phyloP scores from a whole-genome alignment of 37 sponge, comb jelly and placozoan species.

The Geodia barretti region DNA sequence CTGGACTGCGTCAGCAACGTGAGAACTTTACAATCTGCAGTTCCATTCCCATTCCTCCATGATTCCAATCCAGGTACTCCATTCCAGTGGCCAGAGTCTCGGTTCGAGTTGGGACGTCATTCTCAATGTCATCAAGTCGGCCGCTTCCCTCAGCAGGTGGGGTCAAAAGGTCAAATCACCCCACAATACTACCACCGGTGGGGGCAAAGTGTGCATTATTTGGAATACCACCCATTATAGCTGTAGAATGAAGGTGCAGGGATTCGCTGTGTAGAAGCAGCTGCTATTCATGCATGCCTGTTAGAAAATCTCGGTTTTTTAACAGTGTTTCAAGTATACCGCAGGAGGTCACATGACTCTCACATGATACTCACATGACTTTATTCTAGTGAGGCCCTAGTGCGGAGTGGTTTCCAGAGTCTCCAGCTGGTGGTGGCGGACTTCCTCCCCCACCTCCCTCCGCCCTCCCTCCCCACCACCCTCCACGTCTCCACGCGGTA shows the following conservation, averaged over 20 bases:
- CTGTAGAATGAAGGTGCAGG: too few relatives aligned
- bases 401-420: slow-evolving; percentile 82
- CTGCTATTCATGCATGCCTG: too few relatives aligned
- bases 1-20: slow-evolving; percentile 77
- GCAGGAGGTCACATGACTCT: too few relatives aligned
- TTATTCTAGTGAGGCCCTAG: slow-evolving; percentile 74
- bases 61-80: slow-evolving; percentile 46
- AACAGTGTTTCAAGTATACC: too few relatives aligned
- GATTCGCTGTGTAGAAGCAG: too few relatives aligned
- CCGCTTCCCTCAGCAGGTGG: slow-evolving; percentile 40
- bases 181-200: too few relatives aligned
- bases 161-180: too few relatives aligned
- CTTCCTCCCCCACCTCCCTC: slow-evolving; percentile 80
- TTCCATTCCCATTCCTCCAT: neutral
- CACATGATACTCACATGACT: too few relatives aligned
- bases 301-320: too few relatives aligned
- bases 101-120: slow-evolving; percentile 48
- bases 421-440: slow-evolving; percentile 91
- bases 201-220: too few relatives aligned
- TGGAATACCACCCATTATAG: too few relatives aligned
- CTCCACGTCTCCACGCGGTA: slow-evolving; percentile 72
- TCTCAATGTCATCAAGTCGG: slow-evolving; percentile 48
- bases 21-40: neutral
- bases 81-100: slow-evolving; percentile 52
- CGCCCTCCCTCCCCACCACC: slow-evolving; percentile 69